Percentiles rank a stretch among this genome's conserved stretches.
Evolutionary conservation across 92 coral and sea anemone species (phyloP).

Genomic region (Parazoanthus atlanticus): DNA sequence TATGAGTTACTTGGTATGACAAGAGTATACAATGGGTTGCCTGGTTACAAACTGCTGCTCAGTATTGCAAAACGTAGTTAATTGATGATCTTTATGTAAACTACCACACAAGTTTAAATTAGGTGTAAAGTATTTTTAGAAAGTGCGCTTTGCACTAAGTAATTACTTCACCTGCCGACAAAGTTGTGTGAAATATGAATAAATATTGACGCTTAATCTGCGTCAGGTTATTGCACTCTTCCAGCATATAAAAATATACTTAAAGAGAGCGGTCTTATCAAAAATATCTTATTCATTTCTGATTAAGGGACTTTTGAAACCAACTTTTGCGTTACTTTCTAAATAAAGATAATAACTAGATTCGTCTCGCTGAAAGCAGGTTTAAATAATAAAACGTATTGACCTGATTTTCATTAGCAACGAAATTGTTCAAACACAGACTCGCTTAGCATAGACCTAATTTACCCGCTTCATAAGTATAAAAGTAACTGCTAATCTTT

Average conservation of each 20-base stretch:
- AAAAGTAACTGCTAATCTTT: too few relatives aligned
- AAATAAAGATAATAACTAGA: too few relatives aligned
- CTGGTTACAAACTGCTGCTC: neutral
- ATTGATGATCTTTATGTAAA: neutral
- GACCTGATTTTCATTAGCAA: too few relatives aligned
- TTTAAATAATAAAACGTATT: too few relatives aligned
- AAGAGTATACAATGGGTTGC: neutral
- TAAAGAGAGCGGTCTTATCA: neutral
- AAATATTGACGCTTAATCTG: too few relatives aligned
- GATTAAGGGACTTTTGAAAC: neutral
- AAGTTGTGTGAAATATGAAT: neutral
- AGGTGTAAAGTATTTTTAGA: neutral
- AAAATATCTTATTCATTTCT: neutral
- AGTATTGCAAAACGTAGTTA: neutral
- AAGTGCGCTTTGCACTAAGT: neutral
- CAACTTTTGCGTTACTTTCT: too few relatives aligned
- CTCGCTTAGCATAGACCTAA: too few relatives aligned
- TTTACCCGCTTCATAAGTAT: too few relatives aligned
- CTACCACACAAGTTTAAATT: neutral
- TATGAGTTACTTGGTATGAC: too few relatives aligned
- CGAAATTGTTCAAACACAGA: too few relatives aligned
- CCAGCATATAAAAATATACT: neutral
- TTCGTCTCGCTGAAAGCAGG: too few relatives aligned
- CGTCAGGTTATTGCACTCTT: too few relatives aligned
- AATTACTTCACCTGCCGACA: neutral